Conservation (phyloP, 2,888 invertebrate species). For the Nudaria mundana region DNA sequence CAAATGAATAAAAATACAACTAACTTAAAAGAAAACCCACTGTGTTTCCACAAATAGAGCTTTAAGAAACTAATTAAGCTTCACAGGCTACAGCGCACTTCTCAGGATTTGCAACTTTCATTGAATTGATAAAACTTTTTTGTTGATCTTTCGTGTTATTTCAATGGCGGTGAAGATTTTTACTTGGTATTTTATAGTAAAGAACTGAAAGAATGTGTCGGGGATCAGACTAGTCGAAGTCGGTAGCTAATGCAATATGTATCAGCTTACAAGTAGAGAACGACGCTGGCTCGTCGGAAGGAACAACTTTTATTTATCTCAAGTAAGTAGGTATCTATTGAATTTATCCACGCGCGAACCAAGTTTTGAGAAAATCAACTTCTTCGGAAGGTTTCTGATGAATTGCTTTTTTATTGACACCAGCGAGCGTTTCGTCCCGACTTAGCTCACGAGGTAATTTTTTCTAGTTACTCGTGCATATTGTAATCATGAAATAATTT, state of each 20-base stretch:
- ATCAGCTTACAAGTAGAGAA: slow-evolving; percentile 46
- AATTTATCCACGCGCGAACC: slow-evolving; percentile 21
- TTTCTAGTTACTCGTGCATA: too few relatives aligned
- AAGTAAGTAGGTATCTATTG: slow-evolving; percentile 30
- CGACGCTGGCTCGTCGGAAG: slow-evolving; percentile 27
- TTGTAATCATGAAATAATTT: too few relatives aligned
- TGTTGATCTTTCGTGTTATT: slow-evolving; percentile 34
- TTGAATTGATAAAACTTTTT: slow-evolving; percentile 37
- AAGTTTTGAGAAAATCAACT: too few relatives aligned
- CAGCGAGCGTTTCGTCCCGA: too few relatives aligned
- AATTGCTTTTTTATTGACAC: too few relatives aligned
- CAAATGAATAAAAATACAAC: slow-evolving; percentile 11
- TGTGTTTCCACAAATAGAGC: slow-evolving; percentile 22
- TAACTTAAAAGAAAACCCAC: slow-evolving; percentile 12
- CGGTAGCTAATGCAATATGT: slow-evolving; percentile 63
- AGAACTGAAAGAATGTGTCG: slow-evolving; percentile 47
- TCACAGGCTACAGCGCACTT: slow-evolving; percentile 15
- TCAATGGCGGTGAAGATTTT: slow-evolving; percentile 30
- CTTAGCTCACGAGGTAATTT: too few relatives aligned
- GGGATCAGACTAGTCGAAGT: slow-evolving; percentile 48
- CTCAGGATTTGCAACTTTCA: slow-evolving; percentile 25
- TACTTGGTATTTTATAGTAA: slow-evolving; percentile 30
- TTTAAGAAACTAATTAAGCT: slow-evolving; percentile 30
- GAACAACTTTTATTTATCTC: slow-evolving; percentile 30
- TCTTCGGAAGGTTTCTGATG: too few relatives aligned